Percentiles rank a stretch among this genome's conserved stretches.
phyloP scores from a whole-genome alignment of 1,140 invertebrate genomes.

The Stegodyphus dumicola region DNA sequence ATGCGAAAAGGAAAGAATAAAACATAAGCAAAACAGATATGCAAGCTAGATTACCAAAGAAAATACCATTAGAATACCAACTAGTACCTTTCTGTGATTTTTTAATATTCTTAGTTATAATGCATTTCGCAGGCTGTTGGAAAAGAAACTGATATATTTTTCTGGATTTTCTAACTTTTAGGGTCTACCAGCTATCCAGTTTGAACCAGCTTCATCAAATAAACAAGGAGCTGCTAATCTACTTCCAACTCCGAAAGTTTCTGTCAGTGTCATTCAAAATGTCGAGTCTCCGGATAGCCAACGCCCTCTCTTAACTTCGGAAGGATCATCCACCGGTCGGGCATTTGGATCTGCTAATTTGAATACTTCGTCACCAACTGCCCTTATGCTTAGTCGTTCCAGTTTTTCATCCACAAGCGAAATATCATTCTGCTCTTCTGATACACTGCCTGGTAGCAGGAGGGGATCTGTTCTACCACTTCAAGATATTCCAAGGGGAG shows the following conservation, averaged over 20 bases:
- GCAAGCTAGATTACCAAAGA: too few relatives aligned
- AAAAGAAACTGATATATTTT: too few relatives aligned
- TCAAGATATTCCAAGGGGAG: not conserved
- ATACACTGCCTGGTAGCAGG: not conserved
- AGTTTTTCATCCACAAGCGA: conserved; percentile 27
- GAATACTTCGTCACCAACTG: not conserved
- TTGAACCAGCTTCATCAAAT: conserved; percentile 4
- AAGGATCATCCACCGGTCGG: not conserved
- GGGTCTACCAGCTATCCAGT: not conserved
- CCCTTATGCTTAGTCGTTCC: not conserved
- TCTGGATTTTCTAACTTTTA: not conserved
- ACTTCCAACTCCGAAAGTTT: not conserved
- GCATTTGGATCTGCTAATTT: not conserved
- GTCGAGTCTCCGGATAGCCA: not conserved
- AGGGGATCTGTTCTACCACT: not conserved
- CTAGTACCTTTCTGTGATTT: too few relatives aligned
- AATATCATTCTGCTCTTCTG: conserved; percentile 19
- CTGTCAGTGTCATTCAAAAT: conserved; percentile 5
- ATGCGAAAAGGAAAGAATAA: too few relatives aligned
- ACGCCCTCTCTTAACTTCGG: conserved; percentile 5
- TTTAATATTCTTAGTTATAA: too few relatives aligned
- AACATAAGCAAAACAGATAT: too few relatives aligned
- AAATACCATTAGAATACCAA: too few relatives aligned
- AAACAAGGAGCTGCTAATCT: not conserved
- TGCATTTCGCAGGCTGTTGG: too few relatives aligned